Evolutionary conservation across 35 echinoderm and acorn worm genomes (phyloP).

Genomic region (Ophiothrix spiculata): DNA sequence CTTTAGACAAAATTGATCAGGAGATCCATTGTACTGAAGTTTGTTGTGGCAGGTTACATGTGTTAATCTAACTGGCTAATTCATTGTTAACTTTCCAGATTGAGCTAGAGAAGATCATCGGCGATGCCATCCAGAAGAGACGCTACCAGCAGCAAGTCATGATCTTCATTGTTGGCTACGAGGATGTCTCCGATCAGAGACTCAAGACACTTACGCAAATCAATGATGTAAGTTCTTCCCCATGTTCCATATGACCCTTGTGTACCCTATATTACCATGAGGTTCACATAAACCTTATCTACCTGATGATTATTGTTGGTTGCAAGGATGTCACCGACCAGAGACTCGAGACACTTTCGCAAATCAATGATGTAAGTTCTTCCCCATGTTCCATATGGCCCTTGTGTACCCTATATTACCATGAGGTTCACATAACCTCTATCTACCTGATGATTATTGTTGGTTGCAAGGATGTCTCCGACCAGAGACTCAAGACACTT

Average conservation of each 20-base stretch:
- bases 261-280: too few relatives aligned
- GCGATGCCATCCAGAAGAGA: conserved; percentile 85
- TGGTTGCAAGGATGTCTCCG: conserved; percentile 64
- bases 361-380: conserved; percentile 95
- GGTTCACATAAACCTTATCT: too few relatives aligned
- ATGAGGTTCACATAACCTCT: too few relatives aligned
- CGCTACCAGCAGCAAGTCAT: conserved; percentile 93
- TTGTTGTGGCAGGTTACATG: too few relatives aligned
- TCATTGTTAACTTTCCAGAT: too few relatives aligned
- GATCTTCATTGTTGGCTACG: conserved; percentile 90
- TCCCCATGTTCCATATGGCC: too few relatives aligned
- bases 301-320: conserved; percentile 82
- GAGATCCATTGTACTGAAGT: too few relatives aligned
- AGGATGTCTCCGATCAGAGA: conserved; percentile 54
- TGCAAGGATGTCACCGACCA: conserved; percentile 60
- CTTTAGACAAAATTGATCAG: too few relatives aligned
- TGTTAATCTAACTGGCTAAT: too few relatives aligned
- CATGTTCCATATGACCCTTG: too few relatives aligned
- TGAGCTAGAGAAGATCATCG: conserved; percentile 62
- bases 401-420: too few relatives aligned
- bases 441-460: conserved; percentile 93
- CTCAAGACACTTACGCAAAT: conserved; percentile 77
- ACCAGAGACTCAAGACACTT: conserved; percentile 68
- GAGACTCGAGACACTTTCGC: conserved; percentile 66
- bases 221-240: conserved; percentile 95